These are phyloP conservation scores for Sthenelais limicola DNA, from an alignment of 2,888 invertebrate genomes.

Conservation along the genomic window DNA sequence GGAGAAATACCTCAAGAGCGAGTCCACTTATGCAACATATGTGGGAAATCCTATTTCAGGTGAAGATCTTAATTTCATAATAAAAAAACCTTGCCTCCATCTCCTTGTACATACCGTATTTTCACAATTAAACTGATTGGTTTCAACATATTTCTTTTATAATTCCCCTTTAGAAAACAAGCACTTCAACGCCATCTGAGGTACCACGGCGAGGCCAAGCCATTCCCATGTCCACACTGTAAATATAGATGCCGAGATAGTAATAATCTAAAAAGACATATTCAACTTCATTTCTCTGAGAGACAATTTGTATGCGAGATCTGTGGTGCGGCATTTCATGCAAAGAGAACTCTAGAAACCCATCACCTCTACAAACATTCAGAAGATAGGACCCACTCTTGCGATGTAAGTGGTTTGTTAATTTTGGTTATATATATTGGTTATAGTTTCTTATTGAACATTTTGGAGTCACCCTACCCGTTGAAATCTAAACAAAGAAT, in stretches of 20 bases:
- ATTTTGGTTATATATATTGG: too few species aligned
- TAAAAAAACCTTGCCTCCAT: too few species aligned
- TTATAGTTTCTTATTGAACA: too few species aligned
- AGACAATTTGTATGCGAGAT: conserved; percentile 71
- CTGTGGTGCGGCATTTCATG: conserved; percentile 71
- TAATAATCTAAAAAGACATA: conserved; percentile 69
- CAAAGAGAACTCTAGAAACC: conserved; percentile 69
- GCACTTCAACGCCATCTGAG: conserved; percentile 63
- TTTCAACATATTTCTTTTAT: neutral
- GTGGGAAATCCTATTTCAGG: conserved; percentile 63
- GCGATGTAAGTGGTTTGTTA: conserved; percentile 51
- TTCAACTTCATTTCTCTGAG: conserved; percentile 64
- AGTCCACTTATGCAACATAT: conserved; percentile 59
- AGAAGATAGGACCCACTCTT: conserved; percentile 62
- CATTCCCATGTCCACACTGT: conserved; percentile 66
- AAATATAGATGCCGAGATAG: conserved; percentile 66
- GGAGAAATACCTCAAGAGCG: conserved; percentile 52
- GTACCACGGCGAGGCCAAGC: conserved; percentile 60
- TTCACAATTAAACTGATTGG: too few species aligned
- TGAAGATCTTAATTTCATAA: too few species aligned
- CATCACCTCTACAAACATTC: conserved; percentile 71
- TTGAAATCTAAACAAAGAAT: too few species aligned
- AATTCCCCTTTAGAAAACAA: conserved; percentile 60
- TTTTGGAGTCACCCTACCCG: too few species aligned
- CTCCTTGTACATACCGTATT: too few species aligned